Percentiles rank a stretch among this genome's conserved stretches.
Conservation (phyloP, 2,113 vertebrate species). For the Cariama cristata region DNA sequence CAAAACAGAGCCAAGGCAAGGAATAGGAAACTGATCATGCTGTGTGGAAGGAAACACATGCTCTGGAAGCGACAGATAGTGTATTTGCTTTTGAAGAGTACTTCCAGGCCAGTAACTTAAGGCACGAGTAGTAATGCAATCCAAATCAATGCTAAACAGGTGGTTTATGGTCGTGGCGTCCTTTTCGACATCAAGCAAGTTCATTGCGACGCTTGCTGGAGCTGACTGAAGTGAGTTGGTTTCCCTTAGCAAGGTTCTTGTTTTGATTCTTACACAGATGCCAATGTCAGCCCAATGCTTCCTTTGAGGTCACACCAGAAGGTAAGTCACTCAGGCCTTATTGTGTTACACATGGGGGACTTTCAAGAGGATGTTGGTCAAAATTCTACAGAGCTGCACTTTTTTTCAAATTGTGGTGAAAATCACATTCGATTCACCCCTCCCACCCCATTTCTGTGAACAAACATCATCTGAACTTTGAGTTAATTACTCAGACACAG, state of each 20-base stretch:
- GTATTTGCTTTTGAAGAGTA: background rate
- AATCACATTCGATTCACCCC: background rate
- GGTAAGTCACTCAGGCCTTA: background rate
- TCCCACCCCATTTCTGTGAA: background rate
- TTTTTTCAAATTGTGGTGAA: background rate
- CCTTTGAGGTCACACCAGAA: background rate
- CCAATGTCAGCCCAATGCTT: background rate
- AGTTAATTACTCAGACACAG: slow-evolving; percentile 22
- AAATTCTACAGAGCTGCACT: background rate
- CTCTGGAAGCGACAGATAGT: background rate
- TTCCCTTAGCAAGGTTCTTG: background rate
- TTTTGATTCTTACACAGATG: background rate
- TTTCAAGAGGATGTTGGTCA: background rate
- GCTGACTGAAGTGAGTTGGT: background rate
- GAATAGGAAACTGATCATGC: background rate
- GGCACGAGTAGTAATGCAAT: background rate
- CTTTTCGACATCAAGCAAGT: background rate
- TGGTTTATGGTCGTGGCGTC: background rate
- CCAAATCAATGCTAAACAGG: background rate
- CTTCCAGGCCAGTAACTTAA: background rate
- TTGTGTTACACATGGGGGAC: background rate
- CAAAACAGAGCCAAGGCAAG: background rate
- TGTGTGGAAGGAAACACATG: background rate
- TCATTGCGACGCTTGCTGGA: accelerated
- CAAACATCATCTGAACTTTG: slow-evolving; percentile 18